These are phyloP conservation scores for Protobothrops mucrosquamatus DNA, from an alignment of 2,113 vertebrate genomes.

Conservation along the genomic window DNA sequence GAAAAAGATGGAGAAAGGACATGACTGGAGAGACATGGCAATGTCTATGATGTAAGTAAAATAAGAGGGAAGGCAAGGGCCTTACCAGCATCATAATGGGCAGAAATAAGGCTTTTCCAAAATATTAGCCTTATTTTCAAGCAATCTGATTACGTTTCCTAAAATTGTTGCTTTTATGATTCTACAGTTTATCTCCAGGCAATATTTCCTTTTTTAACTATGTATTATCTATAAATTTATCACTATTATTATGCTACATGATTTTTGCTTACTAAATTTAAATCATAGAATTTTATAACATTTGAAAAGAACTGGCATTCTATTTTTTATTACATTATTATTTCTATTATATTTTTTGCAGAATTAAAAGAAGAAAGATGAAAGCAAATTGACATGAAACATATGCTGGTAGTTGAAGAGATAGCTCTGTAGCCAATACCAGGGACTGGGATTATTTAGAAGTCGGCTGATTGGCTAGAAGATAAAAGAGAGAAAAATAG, in stretches of 20 bases:
- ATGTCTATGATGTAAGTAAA: fast-evolving
- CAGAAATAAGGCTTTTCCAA: not conserved
- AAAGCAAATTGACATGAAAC: not conserved
- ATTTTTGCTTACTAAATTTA: not conserved
- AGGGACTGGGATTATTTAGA: not conserved
- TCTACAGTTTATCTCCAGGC: not conserved
- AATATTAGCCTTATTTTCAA: not conserved
- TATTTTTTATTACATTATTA: not conserved
- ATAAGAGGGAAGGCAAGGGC: not conserved
- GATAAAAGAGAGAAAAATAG: not conserved
- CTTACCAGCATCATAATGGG: not conserved
- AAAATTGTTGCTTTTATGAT: not conserved
- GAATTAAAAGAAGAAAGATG: not conserved
- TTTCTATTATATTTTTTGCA: not conserved
- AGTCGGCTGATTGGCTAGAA: not conserved
- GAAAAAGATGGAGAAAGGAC: fast-evolving
- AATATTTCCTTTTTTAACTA: not conserved
- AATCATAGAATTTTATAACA: not conserved
- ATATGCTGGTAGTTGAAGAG: not conserved
- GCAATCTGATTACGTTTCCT: not conserved
- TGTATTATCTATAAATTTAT: not conserved
- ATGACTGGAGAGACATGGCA: too few relatives aligned
- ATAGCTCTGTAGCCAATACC: not conserved
- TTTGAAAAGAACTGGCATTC: not conserved
- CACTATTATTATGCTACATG: not conserved